Evolutionary conservation across 2,888 invertebrate species (phyloP).

Genomic region (Calephelis perditalis): DNA sequence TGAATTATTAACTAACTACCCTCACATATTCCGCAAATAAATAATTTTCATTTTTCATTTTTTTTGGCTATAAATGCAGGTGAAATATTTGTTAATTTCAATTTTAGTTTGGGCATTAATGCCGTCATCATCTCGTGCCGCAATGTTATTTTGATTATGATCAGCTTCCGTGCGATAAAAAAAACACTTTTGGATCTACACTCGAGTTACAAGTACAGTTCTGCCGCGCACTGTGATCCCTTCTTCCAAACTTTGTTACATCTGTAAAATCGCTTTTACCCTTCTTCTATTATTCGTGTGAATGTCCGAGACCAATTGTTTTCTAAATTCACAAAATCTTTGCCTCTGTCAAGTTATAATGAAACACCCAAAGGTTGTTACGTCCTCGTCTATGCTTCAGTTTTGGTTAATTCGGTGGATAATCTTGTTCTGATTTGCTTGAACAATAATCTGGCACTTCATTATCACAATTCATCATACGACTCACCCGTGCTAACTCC

Average conservation of each 20-base stretch:
- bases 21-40: no score
- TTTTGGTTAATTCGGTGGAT: background rate
- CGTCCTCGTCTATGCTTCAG: background rate
- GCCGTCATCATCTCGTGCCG: background rate
- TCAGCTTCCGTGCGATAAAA: constrained; percentile 1
- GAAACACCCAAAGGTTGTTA: background rate
- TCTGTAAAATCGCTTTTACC: background rate
- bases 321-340: background rate
- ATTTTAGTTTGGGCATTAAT: background rate
- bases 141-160: background rate
- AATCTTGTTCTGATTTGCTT: background rate
- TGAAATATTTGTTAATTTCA: constrained; percentile 3
- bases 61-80: background rate
- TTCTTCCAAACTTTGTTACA: background rate
- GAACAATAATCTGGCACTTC: background rate
- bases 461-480: background rate
- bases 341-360: background rate
- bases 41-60: no score
- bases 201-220: background rate
- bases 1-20: no score
- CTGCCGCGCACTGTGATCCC: background rate
- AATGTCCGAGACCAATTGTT: background rate
- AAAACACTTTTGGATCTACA: background rate
- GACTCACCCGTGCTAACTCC: background rate
- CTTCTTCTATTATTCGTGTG: background rate